Base-by-base conservation (phyloP, 2,113 vertebrate species). In the Cricetomys ansorgei region DNA sequence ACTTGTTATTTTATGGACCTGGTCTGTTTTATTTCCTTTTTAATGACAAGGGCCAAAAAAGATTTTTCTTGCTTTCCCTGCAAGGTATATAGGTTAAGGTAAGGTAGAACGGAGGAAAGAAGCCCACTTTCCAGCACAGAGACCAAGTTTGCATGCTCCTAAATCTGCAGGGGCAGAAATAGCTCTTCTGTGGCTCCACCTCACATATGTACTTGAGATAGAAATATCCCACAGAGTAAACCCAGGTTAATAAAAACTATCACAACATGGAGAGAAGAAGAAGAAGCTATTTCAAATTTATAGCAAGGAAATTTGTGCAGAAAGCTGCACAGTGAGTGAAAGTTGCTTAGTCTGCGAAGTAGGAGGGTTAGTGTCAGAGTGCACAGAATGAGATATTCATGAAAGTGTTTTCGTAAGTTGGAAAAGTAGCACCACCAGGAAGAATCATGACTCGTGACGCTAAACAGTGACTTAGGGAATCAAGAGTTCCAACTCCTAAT, bases 1-100 rank as follows among this genome's bases (percentile, higher is more conserved):
- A 12, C 34, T 86, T 89, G 40, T 75, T 94, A 21, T 12, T 86
- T 77, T 72, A 59, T 92, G 27, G 16, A 81, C 7, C 50, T 62
- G 34, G 37, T 90, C 57, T 95, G 23, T 57, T 65, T 84, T 50
- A 57, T 75, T 88, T 92, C 50, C 70, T 59, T 50, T 89, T 91
- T 50, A 15, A 43, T 92, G 37, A 88, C 37, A 95, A 48, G 31
- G 88, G 16, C 19, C 73, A 55, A 5, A 73, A 69, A 53, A 77
- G 50, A 31, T 17, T 73, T 57, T 31, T 13, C 12, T 69, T 95
- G 23, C 40, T 87, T 87, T 73, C 21, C 43, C n/a, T 43, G 5
- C 4, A 29, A 62, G 55, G 10, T 23, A 27, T 8, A 0, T 80
- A 9, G 59, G 21, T 77, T 77, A 57, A 79, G 27, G 0, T 53